Percentiles rank a stretch among this genome's conserved stretches.
Conservation (phyloP, 2,888 invertebrate species). For the Caenorhabditis sp. region DNA sequence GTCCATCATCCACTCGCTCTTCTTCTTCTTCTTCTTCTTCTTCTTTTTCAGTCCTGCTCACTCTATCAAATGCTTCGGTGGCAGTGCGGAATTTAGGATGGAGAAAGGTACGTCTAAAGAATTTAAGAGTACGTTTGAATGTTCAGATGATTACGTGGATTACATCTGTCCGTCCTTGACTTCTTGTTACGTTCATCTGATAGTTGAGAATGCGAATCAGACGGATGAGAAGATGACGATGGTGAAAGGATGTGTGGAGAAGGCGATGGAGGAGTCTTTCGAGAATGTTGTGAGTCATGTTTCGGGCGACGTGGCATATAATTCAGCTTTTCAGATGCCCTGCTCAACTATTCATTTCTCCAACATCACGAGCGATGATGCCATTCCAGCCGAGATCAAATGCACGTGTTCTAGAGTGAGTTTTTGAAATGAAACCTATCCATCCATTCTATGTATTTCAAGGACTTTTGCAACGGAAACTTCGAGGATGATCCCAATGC, state of each 20-base stretch:
- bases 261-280: slow-evolving; percentile 29
- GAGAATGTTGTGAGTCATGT: slow-evolving; percentile 23
- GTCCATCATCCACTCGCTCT: neutral
- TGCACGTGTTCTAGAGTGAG: slow-evolving; percentile 38
- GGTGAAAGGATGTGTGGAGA: slow-evolving; percentile 48
- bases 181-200: slow-evolving; percentile 35
- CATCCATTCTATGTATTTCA: slow-evolving; percentile 2
- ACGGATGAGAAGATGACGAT: slow-evolving; percentile 26
- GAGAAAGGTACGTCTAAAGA: slow-evolving; percentile 17
- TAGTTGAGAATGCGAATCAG: slow-evolving; percentile 22
- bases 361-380: slow-evolving; percentile 33
- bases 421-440: neutral
- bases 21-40: too few relatives aligned
- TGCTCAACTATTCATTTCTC: slow-evolving; percentile 49
- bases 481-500: slow-evolving; percentile 45
- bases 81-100: slow-evolving; percentile 17
- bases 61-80: slow-evolving; percentile 49
- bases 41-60: neutral
- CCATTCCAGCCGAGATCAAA: slow-evolving; percentile 25
- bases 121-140: neutral
- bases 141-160: slow-evolving; percentile 45
- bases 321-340: slow-evolving; percentile 39
- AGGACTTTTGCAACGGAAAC: slow-evolving; percentile 54
- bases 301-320: too few relatives aligned
- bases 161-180: slow-evolving; percentile 47